These are phyloP conservation scores for Achroia grisella DNA, from an alignment of 1,140 invertebrate species.

Conservation along the genomic window DNA sequence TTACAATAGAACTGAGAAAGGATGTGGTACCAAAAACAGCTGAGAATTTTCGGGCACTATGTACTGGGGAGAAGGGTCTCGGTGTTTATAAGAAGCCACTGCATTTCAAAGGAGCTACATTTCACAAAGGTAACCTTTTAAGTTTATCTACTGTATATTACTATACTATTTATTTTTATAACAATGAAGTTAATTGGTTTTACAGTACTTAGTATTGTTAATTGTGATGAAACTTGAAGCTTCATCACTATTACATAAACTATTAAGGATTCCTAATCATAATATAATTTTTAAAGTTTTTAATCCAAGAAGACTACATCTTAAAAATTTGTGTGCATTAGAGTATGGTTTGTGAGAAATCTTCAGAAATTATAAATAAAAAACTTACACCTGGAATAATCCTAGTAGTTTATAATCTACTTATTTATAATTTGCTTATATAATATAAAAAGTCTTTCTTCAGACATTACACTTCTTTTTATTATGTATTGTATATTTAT, in stretches of 20 bases:
- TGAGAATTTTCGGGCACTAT: slow-evolving; percentile 93
- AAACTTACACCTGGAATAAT: no score
- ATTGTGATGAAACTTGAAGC: not conserved
- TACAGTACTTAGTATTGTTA: no score
- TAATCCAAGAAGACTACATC: not conserved
- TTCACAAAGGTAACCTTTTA: slow-evolving; percentile 80
- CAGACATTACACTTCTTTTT: no score
- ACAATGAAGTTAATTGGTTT: not conserved
- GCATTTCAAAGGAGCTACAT: slow-evolving; percentile 83
- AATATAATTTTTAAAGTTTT: not conserved
- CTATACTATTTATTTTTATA: not conserved
- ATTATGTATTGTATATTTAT: no score
- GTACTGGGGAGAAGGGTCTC: slow-evolving; percentile 88
- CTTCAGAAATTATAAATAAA: no score
- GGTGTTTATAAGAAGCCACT: slow-evolving; percentile 80
- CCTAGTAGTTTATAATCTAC: no score
- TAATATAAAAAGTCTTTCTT: not conserved
- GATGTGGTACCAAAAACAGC: slow-evolving; percentile 92
- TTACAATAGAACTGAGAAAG: slow-evolving; percentile 87
- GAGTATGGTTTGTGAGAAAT: no score
- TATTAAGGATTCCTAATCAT: not conserved
- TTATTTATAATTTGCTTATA: not conserved
- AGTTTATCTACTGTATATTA: not conserved
- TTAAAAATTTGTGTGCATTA: no score
- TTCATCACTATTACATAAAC: not conserved